Evolutionary conservation across 2,888 invertebrate genomes (phyloP).

Genomic region (Plagodis dolabraria): DNA sequence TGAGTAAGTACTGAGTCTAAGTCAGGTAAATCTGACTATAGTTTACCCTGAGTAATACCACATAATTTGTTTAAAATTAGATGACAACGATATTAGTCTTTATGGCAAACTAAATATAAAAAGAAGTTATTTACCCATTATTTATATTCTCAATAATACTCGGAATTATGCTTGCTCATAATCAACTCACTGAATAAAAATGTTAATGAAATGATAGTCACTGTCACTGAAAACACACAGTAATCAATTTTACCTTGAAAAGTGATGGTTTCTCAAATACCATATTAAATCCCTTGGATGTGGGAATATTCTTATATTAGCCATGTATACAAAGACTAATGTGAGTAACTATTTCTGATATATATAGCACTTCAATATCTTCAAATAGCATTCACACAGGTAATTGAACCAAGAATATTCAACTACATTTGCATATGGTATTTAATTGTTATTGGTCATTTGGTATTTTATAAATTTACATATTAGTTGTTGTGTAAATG

Average conservation of each 20-base stretch:
- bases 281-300: conserved; percentile 4
- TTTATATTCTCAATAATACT: no score
- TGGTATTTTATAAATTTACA: not conserved
- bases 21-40: no score
- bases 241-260: conserved; percentile 1
- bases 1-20: no score
- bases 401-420: conserved; percentile 1
- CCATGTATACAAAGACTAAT: conserved; percentile 1
- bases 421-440: conserved; percentile 5
- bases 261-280: conserved; percentile 11
- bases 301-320: conserved; percentile 9
- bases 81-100: no score
- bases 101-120: no score
- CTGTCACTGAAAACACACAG: not conserved
- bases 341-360: not conserved
- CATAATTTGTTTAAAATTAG: no score
- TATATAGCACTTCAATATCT: not conserved
- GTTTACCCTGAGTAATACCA: no score
- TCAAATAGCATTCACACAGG: no score
- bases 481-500: not conserved
- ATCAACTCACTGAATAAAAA: not conserved
- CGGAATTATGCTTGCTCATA: no score
- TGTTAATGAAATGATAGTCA: not conserved
- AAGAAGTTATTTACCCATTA: no score
- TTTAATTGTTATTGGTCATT: not conserved